Evolutionary conservation across 2,113 vertebrate genomes (phyloP).

Genomic region (Proteles cristata): DNA sequence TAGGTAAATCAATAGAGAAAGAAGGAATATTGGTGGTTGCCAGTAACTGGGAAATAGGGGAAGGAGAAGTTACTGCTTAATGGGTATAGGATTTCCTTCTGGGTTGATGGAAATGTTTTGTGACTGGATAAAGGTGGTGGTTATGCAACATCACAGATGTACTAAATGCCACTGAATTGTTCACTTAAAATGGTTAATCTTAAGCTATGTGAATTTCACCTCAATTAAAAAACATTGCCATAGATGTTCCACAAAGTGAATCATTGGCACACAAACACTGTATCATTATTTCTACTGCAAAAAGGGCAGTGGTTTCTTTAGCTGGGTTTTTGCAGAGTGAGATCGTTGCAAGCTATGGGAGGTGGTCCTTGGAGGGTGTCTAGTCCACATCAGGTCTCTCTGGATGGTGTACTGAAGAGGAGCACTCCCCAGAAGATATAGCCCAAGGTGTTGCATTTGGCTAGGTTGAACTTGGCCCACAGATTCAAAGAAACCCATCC

Average conservation of each 20-base stretch:
- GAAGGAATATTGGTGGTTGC: not conserved
- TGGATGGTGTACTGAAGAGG: not conserved
- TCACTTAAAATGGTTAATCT: conserved; percentile 13
- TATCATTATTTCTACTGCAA: not conserved
- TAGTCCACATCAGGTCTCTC: not conserved
- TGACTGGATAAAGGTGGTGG: not conserved
- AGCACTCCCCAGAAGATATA: not conserved
- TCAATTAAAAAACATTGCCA: not conserved
- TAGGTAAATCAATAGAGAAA: not conserved
- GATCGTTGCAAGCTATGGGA: not conserved
- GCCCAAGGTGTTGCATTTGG: not conserved
- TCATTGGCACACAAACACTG: not conserved
- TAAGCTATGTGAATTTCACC: not conserved
- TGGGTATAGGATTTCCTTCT: not conserved
- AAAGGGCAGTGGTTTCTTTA: not conserved
- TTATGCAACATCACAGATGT: not conserved
- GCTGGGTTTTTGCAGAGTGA: not conserved
- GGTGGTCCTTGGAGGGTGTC: not conserved
- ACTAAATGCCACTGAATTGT: not conserved
- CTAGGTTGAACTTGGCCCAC: not conserved
- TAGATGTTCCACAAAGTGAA: not conserved
- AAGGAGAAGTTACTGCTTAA: not conserved
- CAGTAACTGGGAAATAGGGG: not conserved
- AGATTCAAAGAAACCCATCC: not conserved
- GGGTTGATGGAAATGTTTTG: not conserved